Conservation (phyloP, 2,888 invertebrate genomes). For the Rhogogaster chlorosoma region DNA sequence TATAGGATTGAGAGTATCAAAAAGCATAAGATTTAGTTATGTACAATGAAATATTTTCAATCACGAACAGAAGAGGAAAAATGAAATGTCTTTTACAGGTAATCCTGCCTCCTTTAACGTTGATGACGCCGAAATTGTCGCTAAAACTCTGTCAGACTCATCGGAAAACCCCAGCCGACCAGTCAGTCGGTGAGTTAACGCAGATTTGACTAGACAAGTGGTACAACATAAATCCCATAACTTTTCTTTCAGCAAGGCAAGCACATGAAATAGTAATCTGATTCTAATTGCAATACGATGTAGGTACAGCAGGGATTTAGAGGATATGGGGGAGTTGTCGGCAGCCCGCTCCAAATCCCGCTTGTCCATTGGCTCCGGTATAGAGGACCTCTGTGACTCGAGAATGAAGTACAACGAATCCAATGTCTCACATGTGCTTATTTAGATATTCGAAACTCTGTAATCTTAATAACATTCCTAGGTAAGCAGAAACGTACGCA, state of each 20-base stretch:
- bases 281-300: conserved; percentile 40
- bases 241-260: neutral
- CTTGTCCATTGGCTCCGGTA: conserved; percentile 72
- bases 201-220: conserved; percentile 65
- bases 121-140: conserved; percentile 71
- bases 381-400: conserved; percentile 73
- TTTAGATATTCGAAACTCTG: conserved; percentile 60
- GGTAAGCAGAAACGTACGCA: neutral
- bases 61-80: neutral
- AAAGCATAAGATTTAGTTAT: conserved; percentile 53
- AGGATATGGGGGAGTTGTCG: conserved; percentile 78
- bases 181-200: conserved; percentile 77
- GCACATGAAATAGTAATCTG: neutral
- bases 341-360: conserved; percentile 72
- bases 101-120: conserved; percentile 67
- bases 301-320: conserved; percentile 80
- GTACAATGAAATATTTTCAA: conserved; percentile 18
- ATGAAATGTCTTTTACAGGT: conserved; percentile 58
- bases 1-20: neutral
- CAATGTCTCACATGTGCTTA: conserved; percentile 70
- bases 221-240: conserved; percentile 48
- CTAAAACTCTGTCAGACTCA: conserved; percentile 72
- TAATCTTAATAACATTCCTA: neutral
- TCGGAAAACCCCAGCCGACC: conserved; percentile 78
- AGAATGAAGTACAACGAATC: conserved; percentile 72